phyloP scores from a whole-genome alignment of 2,113 vertebrate species.

The Lepus americanus region DNA sequence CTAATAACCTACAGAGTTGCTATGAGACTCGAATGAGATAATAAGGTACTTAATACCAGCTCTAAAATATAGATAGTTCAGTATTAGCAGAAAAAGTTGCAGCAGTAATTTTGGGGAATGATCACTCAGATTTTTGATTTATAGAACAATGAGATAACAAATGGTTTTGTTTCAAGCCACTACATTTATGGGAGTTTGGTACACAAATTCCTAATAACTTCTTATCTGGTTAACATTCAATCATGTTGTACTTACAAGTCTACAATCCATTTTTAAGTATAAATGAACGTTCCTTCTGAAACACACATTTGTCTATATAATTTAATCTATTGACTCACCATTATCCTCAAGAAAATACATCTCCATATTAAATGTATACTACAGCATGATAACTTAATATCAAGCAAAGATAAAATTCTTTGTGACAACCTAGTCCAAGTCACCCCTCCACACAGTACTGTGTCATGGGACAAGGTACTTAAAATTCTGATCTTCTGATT shows the following conservation, averaged over 20 bases:
- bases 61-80: neutral
- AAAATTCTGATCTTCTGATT: neutral
- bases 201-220: neutral
- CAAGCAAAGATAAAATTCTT: neutral
- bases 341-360: slow-evolving; percentile 5
- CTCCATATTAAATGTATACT: neutral
- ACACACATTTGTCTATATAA: neutral
- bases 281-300: slow-evolving; percentile 29
- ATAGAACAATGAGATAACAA: neutral
- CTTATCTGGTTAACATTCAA: neutral
- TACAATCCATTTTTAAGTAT: neutral
- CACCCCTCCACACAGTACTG: neutral
- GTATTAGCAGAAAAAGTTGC: neutral
- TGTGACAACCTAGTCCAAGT: neutral
- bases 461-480: neutral
- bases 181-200: neutral
- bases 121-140: neutral
- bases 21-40: neutral
- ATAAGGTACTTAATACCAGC: neutral
- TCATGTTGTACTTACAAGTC: neutral
- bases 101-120: neutral
- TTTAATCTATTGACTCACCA: neutral
- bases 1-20: neutral
- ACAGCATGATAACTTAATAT: neutral
- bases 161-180: neutral